phyloP scores from a whole-genome alignment of 2,888 invertebrate genomes.

The Coenonympha glycerion region DNA sequence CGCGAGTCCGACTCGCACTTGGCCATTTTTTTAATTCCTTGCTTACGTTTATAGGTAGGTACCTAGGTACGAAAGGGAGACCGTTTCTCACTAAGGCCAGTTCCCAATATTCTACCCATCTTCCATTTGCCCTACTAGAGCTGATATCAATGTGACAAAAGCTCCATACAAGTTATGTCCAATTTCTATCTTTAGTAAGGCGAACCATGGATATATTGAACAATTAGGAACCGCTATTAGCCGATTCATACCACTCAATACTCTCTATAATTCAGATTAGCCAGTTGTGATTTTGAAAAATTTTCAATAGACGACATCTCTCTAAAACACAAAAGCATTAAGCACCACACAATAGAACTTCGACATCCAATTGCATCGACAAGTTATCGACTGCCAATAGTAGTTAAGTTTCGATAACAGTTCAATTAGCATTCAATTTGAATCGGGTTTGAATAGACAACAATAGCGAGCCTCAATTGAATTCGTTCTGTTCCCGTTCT shows the following conservation, averaged over 20 bases:
- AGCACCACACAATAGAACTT: constrained; percentile 2
- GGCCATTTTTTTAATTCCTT: no score
- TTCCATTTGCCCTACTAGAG: no score
- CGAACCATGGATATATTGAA: no score
- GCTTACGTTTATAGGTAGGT: not conserved
- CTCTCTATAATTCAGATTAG: not conserved
- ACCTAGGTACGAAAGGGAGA: no score
- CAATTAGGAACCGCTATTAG: no score
- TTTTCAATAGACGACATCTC: not conserved
- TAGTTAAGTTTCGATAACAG: constrained; percentile 8
- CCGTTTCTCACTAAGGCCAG: no score
- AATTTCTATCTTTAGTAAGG: no score
- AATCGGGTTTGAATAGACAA: constrained; percentile 9
- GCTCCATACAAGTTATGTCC: no score
- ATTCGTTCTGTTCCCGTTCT: constrained; percentile 10
- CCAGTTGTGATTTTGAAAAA: not conserved
- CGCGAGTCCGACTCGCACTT: no score
- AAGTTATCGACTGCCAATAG: constrained; percentile 8
- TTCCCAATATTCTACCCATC: no score
- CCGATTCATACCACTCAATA: no score
- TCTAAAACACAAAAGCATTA: not conserved
- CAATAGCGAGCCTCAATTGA: constrained; percentile 13
- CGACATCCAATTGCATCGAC: constrained; percentile 2
- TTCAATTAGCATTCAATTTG: constrained; percentile 20
- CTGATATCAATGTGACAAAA: no score